Evolutionary conservation across 1,140 invertebrate species (phyloP), one percentile per base, ranked within the genome.

Genomic region (Aphis craccivora): DNA sequence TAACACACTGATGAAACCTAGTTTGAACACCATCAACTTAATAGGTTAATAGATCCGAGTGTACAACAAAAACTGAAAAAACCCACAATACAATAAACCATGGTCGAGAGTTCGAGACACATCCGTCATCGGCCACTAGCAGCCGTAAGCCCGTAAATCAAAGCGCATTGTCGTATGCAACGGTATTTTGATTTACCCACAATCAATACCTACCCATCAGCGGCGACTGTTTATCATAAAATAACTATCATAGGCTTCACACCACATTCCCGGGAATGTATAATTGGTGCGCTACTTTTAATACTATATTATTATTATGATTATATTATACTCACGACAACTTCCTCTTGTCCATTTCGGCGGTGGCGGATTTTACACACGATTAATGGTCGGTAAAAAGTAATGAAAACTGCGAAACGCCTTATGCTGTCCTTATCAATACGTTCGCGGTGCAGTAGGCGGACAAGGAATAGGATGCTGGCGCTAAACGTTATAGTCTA

Each of bases 341-440:
- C 9, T 92, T 92, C 45, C 91, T 81, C n/a, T 53, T 84, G 67
- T 92, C 91, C 91, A 92, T 92, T 37, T 92, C 23, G 45, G 48
- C 51, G 22, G 22, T 9, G 90, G 90, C 7, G 45, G 30, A 67
- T 35, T 0, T 2, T 7, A 51, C 25, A 35, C 43, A 20, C 18
- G 25, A 23, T 43, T 9, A 22, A 20, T 23, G 0, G 81, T 48
- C 30, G 60, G 25, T 48, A 20, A 30, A 45, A n/a, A 22, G 22
- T 1, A 23, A 81, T 48, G 76, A 91, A 76, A 76, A 45, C 43
- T 55, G 23, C 30, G 30, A 23, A 53, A 40, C 35, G 51, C 51
- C 86, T 51, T 51, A 51, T 51, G 37, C 37, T 40, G 48, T 51
- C 48, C 48, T 51, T 86, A 88, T 51, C 45, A 88, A 22, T 51